Evolutionary conservation across 2,888 invertebrate species (phyloP), one percentile per base, ranked within the genome.

Genomic region (Rhingia rostrata): DNA sequence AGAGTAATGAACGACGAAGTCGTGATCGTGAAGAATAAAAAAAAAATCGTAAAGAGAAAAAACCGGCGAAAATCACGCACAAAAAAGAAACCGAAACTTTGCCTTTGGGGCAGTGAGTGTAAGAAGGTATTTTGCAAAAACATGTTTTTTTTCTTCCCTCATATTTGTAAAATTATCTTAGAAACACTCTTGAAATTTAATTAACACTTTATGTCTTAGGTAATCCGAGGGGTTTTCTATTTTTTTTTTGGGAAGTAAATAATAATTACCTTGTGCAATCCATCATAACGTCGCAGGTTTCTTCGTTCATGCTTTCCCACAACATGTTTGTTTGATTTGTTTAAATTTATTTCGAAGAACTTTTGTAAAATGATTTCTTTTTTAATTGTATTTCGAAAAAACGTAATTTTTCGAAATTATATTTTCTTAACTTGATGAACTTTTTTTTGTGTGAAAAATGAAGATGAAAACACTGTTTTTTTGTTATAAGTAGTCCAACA

Each of bases 231-330:
- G 43, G 32, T 37, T 12, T 14, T 30, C 51, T 58, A 9, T 37
- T 69, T 63, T 12, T 56, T 30, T 39, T 67, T 61, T 66, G 6
- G 66, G 45, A 54, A 5, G 7, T 37, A 6, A 45, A 51, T 69
- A 39, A 81, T 87, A 88, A 87, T 91, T 92, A 92, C 92, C 92
- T 92, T 88, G 90, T 89, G 88, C 90, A 91, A 88, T 92, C 91
- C 89, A 90, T 91, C 85, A 85, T 87, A 73, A 88, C 86, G 78
- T 89, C 89, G 88, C 89, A 89, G 84, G 87, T 88, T 88, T 91
- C 91, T 84, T 91, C 91, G 86, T 87, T 87, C 80, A 90, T 91
- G 72, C 89, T 88, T 89, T 91, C 91, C 91, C 91, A 91, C 88
- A 91, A 87, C 91, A 91, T 91, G 88, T 89, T 87, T 60, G 73